Percentiles rank a stretch among this genome's conserved stretches.
These are phyloP conservation scores for Lycia hirtaria DNA, from an alignment of 2,888 invertebrate species.

Conservation along the genomic window DNA sequence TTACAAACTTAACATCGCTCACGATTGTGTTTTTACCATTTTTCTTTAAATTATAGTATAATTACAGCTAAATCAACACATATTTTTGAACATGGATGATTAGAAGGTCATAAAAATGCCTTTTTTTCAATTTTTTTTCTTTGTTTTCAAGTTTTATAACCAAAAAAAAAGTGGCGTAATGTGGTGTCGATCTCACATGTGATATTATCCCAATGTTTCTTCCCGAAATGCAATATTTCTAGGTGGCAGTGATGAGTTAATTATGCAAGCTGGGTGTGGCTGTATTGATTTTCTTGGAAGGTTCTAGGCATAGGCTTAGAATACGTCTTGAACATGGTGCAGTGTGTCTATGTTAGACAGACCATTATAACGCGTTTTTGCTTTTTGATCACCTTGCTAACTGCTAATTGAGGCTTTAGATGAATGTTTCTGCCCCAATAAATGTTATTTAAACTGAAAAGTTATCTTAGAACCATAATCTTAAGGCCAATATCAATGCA, in stretches of 20 bases:
- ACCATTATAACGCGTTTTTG: slow-evolving; percentile 64
- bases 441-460: slow-evolving; percentile 10
- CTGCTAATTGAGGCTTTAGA: slow-evolving; percentile 23
- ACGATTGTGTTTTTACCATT: slow-evolving; percentile 64
- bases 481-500: slow-evolving; percentile 4
- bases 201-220: slow-evolving; percentile 67
- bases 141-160: slow-evolving; percentile 82
- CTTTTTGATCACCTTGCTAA: slow-evolving; percentile 52
- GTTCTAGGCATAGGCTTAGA: slow-evolving; percentile 80
- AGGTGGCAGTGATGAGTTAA: slow-evolving; percentile 63
- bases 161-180: slow-evolving; percentile 79
- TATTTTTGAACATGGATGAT: slow-evolving; percentile 23
- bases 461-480: not conserved
- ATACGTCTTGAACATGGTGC: slow-evolving; percentile 75
- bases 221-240: slow-evolving; percentile 53
- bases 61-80: slow-evolving; percentile 36
- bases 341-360: slow-evolving; percentile 66
- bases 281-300: slow-evolving; percentile 85
- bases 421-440: not conserved
- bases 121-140: slow-evolving; percentile 74
- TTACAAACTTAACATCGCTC: slow-evolving; percentile 76
- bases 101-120: slow-evolving; percentile 50
- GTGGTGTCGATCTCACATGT: slow-evolving; percentile 78
- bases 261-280: slow-evolving; percentile 85
- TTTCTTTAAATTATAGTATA: slow-evolving; percentile 44